Evolutionary conservation across 2,888 invertebrate genomes (phyloP).

Genomic region (Heliconius ethilla): DNA sequence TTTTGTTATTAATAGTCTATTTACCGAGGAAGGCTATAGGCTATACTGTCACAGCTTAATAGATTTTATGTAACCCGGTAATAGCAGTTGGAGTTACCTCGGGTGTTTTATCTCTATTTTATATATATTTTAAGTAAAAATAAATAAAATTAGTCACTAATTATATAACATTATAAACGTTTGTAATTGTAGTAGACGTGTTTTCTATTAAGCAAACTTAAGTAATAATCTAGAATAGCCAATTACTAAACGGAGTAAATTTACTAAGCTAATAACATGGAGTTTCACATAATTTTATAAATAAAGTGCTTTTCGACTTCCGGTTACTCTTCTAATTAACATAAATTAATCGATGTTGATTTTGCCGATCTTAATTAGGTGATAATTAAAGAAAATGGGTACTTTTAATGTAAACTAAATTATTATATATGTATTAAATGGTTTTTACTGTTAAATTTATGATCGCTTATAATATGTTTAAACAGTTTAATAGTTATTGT

Average conservation of each 20-base stretch:
- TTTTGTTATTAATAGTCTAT: no score
- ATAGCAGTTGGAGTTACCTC: no score
- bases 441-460: not conserved
- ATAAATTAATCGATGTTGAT: constrained; percentile 3
- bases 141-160: not conserved
- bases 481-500: not conserved
- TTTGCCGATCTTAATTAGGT: not conserved
- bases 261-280: not conserved
- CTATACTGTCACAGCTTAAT: no score
- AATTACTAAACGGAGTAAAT: not conserved
- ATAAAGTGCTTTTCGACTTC: not conserved
- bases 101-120: no score
- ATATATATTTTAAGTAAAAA: no score
- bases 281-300: constrained; percentile 3
- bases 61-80: no score
- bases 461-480: not conserved
- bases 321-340: not conserved
- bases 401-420: constrained; percentile 7
- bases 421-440: not conserved
- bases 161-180: not conserved
- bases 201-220: not conserved
- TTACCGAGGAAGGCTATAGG: no score
- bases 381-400: not conserved
- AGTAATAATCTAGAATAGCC: not conserved
- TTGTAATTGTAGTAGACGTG: not conserved